These are phyloP conservation scores for Protomyctophum bolini DNA, from an alignment of 2,113 vertebrate species.

Conservation along the genomic window DNA sequence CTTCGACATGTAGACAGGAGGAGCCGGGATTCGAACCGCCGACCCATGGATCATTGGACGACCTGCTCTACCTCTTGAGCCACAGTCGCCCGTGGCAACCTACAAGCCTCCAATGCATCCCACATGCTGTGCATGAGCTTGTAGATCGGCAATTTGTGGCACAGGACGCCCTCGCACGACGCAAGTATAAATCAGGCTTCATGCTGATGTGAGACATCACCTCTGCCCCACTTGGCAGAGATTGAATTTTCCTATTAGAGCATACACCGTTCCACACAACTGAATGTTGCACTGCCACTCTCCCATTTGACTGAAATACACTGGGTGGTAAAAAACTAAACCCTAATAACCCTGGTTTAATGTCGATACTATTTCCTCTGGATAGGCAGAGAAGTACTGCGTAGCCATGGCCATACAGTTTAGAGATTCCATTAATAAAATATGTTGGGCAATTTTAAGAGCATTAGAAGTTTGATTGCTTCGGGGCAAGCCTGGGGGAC, in stretches of 20 bases:
- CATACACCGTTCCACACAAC: background rate
- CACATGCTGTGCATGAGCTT: too few species aligned
- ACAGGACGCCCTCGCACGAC: background rate
- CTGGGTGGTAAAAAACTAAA: slow-evolving; percentile 50
- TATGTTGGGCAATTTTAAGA: slow-evolving; percentile 78
- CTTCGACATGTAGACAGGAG: too few species aligned
- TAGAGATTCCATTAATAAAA: slow-evolving; percentile 75
- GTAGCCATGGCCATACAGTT: slow-evolving; percentile 66
- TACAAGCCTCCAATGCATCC: too few species aligned
- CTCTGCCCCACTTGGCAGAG: slow-evolving; percentile 21
- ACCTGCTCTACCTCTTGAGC: too few species aligned
- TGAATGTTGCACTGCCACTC: background rate
- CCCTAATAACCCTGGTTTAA: slow-evolving; percentile 42
- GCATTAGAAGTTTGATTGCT: slow-evolving; percentile 82
- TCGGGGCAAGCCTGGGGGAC: slow-evolving; percentile 74
- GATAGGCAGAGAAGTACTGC: slow-evolving; percentile 47
- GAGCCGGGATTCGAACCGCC: too few species aligned
- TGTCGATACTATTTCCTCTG: slow-evolving; percentile 59
- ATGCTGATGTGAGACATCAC: background rate
- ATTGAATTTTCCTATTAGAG: slow-evolving; percentile 4
- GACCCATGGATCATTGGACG: too few species aligned
- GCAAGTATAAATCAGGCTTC: too few species aligned
- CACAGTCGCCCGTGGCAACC: too few species aligned
- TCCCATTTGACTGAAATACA: slow-evolving; percentile 52
- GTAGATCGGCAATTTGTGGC: too few species aligned